Evolutionary conservation across 2,888 invertebrate genomes (phyloP).

Genomic region (Alcis repandata): DNA sequence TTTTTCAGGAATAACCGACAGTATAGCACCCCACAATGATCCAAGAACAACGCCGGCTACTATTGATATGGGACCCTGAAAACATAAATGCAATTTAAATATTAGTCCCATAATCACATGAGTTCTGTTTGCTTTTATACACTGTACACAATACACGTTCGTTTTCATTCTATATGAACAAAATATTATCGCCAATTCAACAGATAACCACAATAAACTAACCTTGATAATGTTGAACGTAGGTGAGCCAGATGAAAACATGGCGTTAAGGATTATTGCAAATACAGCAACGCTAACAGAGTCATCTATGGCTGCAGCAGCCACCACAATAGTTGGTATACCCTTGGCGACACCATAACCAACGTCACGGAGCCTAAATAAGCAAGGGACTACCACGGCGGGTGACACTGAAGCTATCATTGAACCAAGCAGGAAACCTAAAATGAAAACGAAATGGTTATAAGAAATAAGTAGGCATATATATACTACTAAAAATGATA

Average conservation of each 20-base stretch:
- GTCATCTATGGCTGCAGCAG: conserved; percentile 95
- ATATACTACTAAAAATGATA: background rate
- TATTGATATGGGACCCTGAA: conserved; percentile 89
- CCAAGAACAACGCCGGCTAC: conserved; percentile 91
- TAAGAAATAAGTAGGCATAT: background rate
- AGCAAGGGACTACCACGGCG: conserved; percentile 95
- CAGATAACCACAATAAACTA: conserved; percentile 25
- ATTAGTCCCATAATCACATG: background rate
- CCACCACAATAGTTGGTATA: conserved; percentile 95
- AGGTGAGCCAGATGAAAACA: conserved; percentile 90
- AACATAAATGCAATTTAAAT: background rate
- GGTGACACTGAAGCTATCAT: conserved; percentile 95
- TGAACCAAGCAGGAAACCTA: conserved; percentile 90
- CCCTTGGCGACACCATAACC: conserved; percentile 94
- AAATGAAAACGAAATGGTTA: conserved; percentile 32
- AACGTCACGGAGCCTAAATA: conserved; percentile 90
- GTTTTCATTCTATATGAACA: conserved; percentile 11
- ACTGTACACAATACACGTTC: conserved; percentile 20
- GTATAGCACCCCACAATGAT: conserved; percentile 89
- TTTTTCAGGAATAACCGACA: conserved; percentile 91
- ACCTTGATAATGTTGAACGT: conserved; percentile 89
- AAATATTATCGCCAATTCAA: conserved; percentile 22
- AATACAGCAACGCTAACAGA: conserved; percentile 96
- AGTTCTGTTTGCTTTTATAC: background rate
- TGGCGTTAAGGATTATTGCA: conserved; percentile 92